A percentile compares a stretch with the other conserved stretches of the same genome.
Evolutionary conservation across 2,888 invertebrate genomes (phyloP).

Genomic region (Gisinianus flammeolus): DNA sequence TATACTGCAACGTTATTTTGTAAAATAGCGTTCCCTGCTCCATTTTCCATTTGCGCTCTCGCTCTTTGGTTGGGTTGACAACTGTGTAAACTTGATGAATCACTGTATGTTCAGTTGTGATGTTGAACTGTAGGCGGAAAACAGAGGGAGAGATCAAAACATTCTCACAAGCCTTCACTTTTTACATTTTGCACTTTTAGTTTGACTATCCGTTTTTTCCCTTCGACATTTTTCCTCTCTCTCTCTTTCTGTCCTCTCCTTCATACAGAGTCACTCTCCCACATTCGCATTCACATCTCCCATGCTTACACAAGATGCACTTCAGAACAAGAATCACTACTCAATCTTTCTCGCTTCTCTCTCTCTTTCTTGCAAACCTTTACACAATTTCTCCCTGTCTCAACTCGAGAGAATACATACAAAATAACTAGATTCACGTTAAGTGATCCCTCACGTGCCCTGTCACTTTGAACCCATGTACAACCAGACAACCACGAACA

Average conservation of each 20-base stretch:
- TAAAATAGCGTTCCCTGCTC: background rate
- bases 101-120: background rate
- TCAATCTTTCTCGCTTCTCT: background rate
- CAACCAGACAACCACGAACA: background rate
- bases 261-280: background rate
- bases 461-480: background rate
- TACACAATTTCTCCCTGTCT: conserved; percentile 15
- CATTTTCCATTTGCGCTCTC: background rate
- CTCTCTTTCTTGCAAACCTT: background rate
- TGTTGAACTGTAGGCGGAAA: background rate
- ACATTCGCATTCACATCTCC: background rate
- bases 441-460: background rate
- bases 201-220: conserved; percentile 10
- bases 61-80: conserved; percentile 1
- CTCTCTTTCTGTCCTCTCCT: background rate
- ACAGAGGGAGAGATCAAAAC: conserved; percentile 16
- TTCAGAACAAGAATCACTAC: background rate
- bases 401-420: background rate
- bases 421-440: conserved; percentile 1
- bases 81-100: conserved; percentile 38
- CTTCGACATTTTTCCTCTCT: conserved; percentile 5
- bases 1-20: background rate
- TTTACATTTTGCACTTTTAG: conserved; percentile 12
- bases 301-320: background rate
- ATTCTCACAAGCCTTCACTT: conserved; percentile 15